Evolutionary conservation across 2,113 vertebrate species (phyloP), one percentile per base, ranked within the genome.

Genomic region (Seriola aureovittata): DNA sequence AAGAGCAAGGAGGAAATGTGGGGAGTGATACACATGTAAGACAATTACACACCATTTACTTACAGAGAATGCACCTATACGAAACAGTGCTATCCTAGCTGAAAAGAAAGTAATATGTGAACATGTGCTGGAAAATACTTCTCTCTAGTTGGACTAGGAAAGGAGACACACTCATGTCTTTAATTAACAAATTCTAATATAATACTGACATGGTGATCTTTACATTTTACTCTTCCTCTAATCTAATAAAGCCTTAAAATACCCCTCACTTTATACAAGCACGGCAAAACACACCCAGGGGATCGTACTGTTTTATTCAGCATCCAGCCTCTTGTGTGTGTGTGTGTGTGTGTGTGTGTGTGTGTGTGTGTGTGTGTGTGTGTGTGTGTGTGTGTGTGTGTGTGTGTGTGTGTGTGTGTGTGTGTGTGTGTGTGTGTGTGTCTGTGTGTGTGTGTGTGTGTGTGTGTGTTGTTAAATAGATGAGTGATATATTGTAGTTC

Each of bases 21-120:
- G n/a, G n/a, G 34, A n/a, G 64, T 76, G 76, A 75, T 44, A 54
- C 44, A 86, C 50, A 73, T 71, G 52, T 19, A 46, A 29, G 29
- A 80, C 44, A 68, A 57, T 71, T 65, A 83, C 63, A 40, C 5
- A 73, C 10, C 7, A 44, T 60, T 76, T 48, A 75, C 71, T 34
- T 50, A 85, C n/a, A 81, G 57, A 67, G 38, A 71, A 64, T 16
- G 32, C 32, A 57, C 46, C 40, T 25, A 29, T 29, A 84, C 25
- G 67, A 17, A 38, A 54, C 2, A 42, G 32, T 36, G 75, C 23
- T 21, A 4, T 9, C 19, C 64, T 8, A 69, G 55, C 75, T 25
- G 57, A 8, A 40, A 44, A 77, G 25, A 77, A 12, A n/a, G 42
- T 8, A 21, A 38, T 8, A 46, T 38, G 29, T 25, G 81, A 78